Evolutionary conservation across 53 echinoderm and acorn worm species (phyloP), one percentile per base, ranked within the genome.

Genomic region (Arbacia lixula): DNA sequence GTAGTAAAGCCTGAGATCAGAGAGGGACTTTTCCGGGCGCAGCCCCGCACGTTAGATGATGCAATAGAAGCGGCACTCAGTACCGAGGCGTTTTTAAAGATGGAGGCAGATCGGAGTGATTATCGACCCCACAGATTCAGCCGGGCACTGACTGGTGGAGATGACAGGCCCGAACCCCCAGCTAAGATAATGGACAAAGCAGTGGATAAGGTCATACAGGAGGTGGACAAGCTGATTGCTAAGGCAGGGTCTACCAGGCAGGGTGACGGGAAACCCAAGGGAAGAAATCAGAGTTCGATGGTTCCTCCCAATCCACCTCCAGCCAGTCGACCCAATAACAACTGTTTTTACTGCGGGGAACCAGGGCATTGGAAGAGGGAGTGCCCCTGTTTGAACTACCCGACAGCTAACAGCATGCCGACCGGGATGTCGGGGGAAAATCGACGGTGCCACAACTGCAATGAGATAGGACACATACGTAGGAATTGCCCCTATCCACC

Each of bases 1-100:
- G 42, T 90, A 6, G 63, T 34, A 37, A 83, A 90, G n/a, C 53
- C 57, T 3, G 68, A 83, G 6, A 71, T 81, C 8, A 65, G 90
- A 71, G 36, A 69, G 39, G 76, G 68, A 16, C 51, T 90, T 0
- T 87, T 90, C 42, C 87, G 87, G 27, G 32, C 63, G 20, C 49
- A 54, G 10, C 79, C 80, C 6, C 29, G 10, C 11, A 67, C 51
- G 11, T 67, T 81, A 31, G 81, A 87, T 30, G 81, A 87, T 20
- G 71, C 87, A 3, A 20, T 87, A 2, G 9, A 69, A 32, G 71
- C 81, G 10, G 81, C 87, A 6, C 68, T 87, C 11, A 51, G 51
- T 11, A 87, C 52, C 12, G 69, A 86, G 37, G 64, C 65, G 2
- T 86, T 66, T 36, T 50, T 63, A 12, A 69, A 30, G 28, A 53